phyloP scores from a whole-genome alignment of 1,140 invertebrate genomes.

The Aphidius gifuensis region DNA sequence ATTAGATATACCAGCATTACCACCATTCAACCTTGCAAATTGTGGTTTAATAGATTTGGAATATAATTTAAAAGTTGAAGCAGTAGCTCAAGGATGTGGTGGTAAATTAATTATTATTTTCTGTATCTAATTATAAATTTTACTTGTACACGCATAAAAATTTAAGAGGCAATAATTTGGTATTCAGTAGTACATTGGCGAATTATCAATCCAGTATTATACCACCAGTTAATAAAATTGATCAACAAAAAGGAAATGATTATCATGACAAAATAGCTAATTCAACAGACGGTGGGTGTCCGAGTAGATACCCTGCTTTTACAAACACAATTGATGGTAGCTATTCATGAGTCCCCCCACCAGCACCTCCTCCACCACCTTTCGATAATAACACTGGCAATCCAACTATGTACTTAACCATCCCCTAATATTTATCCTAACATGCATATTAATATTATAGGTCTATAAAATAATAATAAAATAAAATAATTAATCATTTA shows the following conservation, averaged over 20 bases:
- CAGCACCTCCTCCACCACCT: slow-evolving; percentile 43
- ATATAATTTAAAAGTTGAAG: slow-evolving; percentile 62
- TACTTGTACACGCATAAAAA: slow-evolving; percentile 53
- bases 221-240: slow-evolving; percentile 25
- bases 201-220: slow-evolving; percentile 42
- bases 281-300: slow-evolving; percentile 29
- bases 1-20: slow-evolving; percentile 62
- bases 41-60: slow-evolving; percentile 65
- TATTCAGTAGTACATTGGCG: slow-evolving; percentile 63
- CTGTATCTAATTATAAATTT: not conserved
- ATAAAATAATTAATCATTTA: too few species aligned
- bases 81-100: slow-evolving; percentile 44
- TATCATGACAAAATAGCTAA: slow-evolving; percentile 31
- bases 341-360: slow-evolving; percentile 39
- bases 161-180: slow-evolving; percentile 54
- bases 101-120: slow-evolving; percentile 19
- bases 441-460: slow-evolving; percentile 31
- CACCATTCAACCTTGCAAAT: slow-evolving; percentile 63
- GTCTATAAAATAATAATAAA: too few species aligned
- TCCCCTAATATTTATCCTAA: slow-evolving; percentile 53
- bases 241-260: slow-evolving; percentile 16
- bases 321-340: slow-evolving; percentile 23
- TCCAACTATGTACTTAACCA: slow-evolving; percentile 32
- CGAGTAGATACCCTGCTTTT: slow-evolving; percentile 30
- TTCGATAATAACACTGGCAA: slow-evolving; percentile 43